These are phyloP conservation scores for Oncorhynchus kisutch DNA, from an alignment of 2,113 vertebrate species.

Conservation along the genomic window DNA sequence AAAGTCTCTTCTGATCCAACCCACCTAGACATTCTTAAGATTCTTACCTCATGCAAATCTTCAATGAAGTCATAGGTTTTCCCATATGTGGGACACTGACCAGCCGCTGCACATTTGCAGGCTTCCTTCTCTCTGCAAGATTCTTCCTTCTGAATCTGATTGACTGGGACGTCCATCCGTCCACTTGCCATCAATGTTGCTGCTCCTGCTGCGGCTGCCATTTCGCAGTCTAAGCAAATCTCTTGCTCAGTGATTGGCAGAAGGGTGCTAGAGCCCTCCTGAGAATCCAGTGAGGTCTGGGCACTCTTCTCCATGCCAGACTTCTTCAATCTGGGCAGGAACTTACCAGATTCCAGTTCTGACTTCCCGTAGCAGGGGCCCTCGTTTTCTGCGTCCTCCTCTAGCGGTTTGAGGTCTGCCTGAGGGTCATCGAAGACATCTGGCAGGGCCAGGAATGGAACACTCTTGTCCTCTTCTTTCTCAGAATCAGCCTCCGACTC, in stretches of 20 bases:
- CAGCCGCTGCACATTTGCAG: slow-evolving; percentile 79
- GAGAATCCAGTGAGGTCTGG: slow-evolving; percentile 97
- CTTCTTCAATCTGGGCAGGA: slow-evolving; percentile 93
- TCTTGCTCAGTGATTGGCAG: slow-evolving; percentile 79
- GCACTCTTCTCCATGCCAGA: slow-evolving; percentile 99
- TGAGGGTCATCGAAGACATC: slow-evolving; percentile 92
- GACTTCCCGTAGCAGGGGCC: slow-evolving; percentile 95
- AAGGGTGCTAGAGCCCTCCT: slow-evolving; percentile 85
- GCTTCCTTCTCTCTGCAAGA: slow-evolving; percentile 77
- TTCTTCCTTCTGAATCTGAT: slow-evolving; percentile 80
- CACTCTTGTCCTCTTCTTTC: slow-evolving; percentile 83
- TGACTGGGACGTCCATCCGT: slow-evolving; percentile 65
- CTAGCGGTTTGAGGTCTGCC: slow-evolving; percentile 95
- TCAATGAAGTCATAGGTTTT: slow-evolving; percentile 79
- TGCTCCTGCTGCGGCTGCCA: slow-evolving; percentile 39
- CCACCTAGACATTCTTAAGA: neutral
- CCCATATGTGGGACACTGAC: slow-evolving; percentile 79
- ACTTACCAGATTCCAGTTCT: slow-evolving; percentile 97
- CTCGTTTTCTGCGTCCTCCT: slow-evolving; percentile 97
- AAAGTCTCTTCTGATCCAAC: neutral
- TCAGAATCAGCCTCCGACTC: slow-evolving; percentile 96
- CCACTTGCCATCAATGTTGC: slow-evolving; percentile 65
- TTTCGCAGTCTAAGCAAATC: slow-evolving; percentile 85
- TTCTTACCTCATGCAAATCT: slow-evolving; percentile 83
- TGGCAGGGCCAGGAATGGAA: slow-evolving; percentile 78